These are phyloP conservation scores for Barbus barbus DNA, from an alignment of 2,113 vertebrate genomes.

Conservation along the genomic window DNA sequence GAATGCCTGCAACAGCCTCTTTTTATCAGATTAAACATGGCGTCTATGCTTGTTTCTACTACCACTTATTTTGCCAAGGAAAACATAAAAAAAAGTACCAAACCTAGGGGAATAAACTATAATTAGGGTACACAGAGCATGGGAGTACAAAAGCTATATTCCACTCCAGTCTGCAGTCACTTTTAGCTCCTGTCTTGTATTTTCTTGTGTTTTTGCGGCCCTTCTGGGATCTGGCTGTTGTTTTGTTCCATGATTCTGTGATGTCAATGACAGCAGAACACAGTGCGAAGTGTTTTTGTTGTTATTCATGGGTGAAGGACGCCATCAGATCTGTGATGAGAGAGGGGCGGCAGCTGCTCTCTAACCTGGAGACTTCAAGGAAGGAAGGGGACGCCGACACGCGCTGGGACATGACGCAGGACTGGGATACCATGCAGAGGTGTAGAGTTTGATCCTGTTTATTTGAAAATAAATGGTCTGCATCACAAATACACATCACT, in stretches of 20 bases:
- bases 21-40: neutral
- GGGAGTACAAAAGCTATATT: neutral
- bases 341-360: constrained; percentile 86
- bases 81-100: neutral
- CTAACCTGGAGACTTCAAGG: constrained; percentile 81
- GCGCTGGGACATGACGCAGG: constrained; percentile 77
- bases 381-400: constrained; percentile 67
- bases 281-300: neutral
- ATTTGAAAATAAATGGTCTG: neutral
- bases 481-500: neutral
- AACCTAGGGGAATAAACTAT: neutral
- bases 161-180: neutral
- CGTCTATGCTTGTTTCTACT: neutral
- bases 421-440: constrained; percentile 94
- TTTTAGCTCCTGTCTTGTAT: neutral
- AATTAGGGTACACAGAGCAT: neutral
- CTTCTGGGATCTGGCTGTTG: neutral
- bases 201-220: neutral
- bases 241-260: neutral
- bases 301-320: constrained; percentile 71
- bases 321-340: constrained; percentile 88
- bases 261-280: neutral
- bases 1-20: neutral
- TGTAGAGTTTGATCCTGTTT: constrained; percentile 51
- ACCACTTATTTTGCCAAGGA: neutral